Evolutionary conservation across 2,888 invertebrate genomes (phyloP).

Genomic region (Sminthurinus aureus): DNA sequence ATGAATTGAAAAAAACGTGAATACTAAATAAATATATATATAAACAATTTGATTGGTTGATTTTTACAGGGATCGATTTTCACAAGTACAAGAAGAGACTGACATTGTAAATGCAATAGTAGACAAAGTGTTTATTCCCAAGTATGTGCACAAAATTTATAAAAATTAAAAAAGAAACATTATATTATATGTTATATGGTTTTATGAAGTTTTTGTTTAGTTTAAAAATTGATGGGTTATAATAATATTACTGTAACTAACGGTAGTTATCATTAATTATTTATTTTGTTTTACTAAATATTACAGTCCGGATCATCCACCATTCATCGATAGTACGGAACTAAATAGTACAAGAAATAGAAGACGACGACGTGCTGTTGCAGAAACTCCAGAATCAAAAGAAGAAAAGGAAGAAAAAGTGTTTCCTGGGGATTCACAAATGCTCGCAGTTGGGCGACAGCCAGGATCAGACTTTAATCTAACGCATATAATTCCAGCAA

Average conservation of each 20-base stretch:
- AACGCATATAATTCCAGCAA: background rate
- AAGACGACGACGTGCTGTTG: constrained; percentile 13
- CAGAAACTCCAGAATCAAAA: background rate
- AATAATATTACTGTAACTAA: too few species aligned
- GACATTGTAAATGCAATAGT: constrained; percentile 52
- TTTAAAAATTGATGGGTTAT: too few species aligned
- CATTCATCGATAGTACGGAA: background rate
- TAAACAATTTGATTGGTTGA: too few species aligned
- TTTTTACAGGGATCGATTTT: too few species aligned
- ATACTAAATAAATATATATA: too few species aligned
- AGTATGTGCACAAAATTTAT: constrained; percentile 42
- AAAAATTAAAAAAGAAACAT: too few species aligned
- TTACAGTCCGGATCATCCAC: constrained; percentile 32
- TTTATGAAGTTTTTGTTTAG: background rate
- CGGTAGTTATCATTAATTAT: too few species aligned
- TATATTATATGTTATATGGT: background rate
- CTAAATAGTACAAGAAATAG: constrained; percentile 5
- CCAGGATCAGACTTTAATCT: constrained; percentile 25
- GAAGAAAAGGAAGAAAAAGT: constrained; percentile 14
- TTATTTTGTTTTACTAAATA: too few species aligned
- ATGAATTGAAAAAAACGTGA: too few species aligned
- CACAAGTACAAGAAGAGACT: constrained; percentile 22
- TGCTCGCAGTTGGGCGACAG: too few species aligned
- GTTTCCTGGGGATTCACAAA: constrained; percentile 18
- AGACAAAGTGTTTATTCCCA: constrained; percentile 50